Base-by-base conservation (phyloP, 2,797 vertebrate genomes). In the Graptemys geographica region DNA sequence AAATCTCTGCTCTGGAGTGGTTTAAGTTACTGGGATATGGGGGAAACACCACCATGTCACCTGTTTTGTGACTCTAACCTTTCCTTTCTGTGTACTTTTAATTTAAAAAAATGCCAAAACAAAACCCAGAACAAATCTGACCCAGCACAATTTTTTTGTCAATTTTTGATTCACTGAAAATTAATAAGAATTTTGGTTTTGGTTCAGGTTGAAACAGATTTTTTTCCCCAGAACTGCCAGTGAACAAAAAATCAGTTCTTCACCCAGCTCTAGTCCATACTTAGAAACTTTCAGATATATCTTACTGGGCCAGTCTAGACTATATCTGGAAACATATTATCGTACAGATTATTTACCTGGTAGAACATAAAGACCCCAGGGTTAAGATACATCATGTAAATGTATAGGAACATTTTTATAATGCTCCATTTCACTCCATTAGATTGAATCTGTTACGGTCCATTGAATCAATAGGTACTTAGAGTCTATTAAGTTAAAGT, bases 371-470 rank as follows among this genome's bases (percentile, higher is more conserved):
- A 47, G 72, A 3, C 74, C 53, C 74, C 18, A 0, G 78, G 82
- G 79, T 28, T 11, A 37, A 92, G 52, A 12, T 81, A 33, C 37
- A 87, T 86, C 57, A 55, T 56, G 12, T n/a, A 62, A 28, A 12
- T 28, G 15, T 5, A 11, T 74, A 79, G 53, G 52, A 82, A 72
- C 9, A 9, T 6, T 47, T 53, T 84, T 10, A 5, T 59, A 57
- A 19, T 74, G 79, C 56, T 93, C 28, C 49, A 6, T 55, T 95
- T 83, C 89, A 33, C 44, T 76, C 83, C 18, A 1, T 3, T 89
- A 76, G 49, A 76, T 33, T n/a, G 47, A 62, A 49, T 37, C 33
- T 84, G 28, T 11, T 0, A 0, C 15, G 44, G 44, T 41, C 44
- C 59, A 31, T 1, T 31, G 6, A 52, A 51, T 57, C 90, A 85